Conservation (phyloP, 2,888 invertebrate species). For the Orchestes rusci region DNA sequence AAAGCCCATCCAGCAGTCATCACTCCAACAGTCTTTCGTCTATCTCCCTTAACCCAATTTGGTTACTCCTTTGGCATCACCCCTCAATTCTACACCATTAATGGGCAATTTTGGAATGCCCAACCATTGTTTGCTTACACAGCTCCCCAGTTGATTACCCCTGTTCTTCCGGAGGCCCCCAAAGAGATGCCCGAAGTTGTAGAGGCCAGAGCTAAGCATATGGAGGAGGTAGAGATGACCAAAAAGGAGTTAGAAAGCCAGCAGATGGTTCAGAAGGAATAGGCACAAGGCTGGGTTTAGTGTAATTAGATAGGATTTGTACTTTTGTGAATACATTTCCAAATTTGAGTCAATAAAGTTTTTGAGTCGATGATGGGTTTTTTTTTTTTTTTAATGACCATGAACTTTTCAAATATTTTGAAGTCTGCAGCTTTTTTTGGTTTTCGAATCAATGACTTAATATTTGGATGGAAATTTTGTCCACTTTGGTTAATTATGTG, state of each 20-base stretch:
- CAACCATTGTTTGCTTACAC: conserved; percentile 7
- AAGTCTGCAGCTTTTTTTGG: no score
- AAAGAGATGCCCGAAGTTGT: conserved; percentile 43
- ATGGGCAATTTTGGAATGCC: conserved; percentile 1
- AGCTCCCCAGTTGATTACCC: neutral
- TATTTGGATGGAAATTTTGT: no score
- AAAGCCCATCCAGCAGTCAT: conserved; percentile 16
- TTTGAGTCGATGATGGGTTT: no score
- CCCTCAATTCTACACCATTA: neutral
- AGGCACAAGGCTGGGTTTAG: neutral
- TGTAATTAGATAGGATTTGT: neutral
- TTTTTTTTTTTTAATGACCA: no score
- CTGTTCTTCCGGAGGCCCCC: conserved; percentile 7
- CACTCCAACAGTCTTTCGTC: conserved; percentile 9
- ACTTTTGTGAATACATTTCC: neutral
- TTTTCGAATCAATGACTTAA: no score
- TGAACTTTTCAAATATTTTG: no score
- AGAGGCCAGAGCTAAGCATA: conserved; percentile 42
- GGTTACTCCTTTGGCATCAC: conserved; percentile 23
- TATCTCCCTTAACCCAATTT: conserved; percentile 12
- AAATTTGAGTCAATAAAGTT: no score
- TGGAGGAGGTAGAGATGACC: conserved; percentile 24
- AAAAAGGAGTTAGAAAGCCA: no score
- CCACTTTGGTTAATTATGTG: no score
- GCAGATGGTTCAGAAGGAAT: neutral